Percentiles rank a stretch among this genome's conserved stretches.
phyloP scores from a whole-genome alignment of 1,140 invertebrate genomes.

The Triops longicaudatus region DNA sequence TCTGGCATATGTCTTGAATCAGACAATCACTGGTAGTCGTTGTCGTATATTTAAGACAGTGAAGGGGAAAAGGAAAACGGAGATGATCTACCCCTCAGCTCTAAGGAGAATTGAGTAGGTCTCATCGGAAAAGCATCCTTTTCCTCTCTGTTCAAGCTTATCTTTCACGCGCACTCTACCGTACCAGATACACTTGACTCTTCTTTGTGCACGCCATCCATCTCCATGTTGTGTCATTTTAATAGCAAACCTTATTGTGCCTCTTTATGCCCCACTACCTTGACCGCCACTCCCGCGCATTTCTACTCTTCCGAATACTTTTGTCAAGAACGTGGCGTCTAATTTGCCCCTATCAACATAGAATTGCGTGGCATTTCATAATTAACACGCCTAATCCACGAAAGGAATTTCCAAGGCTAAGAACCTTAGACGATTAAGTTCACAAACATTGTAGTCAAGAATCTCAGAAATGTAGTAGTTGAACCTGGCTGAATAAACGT shows the following conservation, averaged over 20 bases:
- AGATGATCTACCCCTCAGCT: neutral
- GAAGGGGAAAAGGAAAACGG: neutral
- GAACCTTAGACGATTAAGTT: no score
- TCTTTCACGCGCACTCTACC: conserved; percentile 10
- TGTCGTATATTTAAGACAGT: neutral
- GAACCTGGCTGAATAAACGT: no score
- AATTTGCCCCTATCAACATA: neutral
- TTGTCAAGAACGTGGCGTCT: neutral
- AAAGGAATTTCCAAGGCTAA: no score
- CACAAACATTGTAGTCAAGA: no score
- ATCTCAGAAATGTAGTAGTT: no score
- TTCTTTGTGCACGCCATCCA: conserved; percentile 1
- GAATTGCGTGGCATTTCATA: neutral
- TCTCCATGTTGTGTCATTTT: neutral
- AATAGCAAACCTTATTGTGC: neutral
- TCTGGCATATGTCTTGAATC: conserved; percentile 8
- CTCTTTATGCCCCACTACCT: neutral
- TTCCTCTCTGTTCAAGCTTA: neutral
- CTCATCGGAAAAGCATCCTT: neutral
- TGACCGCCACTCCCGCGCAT: neutral
- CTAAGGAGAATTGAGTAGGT: conserved; percentile 1
- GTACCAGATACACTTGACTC: conserved; percentile 15
- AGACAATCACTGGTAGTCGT: neutral
- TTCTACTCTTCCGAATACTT: neutral
- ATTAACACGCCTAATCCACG: no score